Evolutionary conservation across 2,888 invertebrate genomes (phyloP).

Genomic region (Mongoloraphidia duomilia): DNA sequence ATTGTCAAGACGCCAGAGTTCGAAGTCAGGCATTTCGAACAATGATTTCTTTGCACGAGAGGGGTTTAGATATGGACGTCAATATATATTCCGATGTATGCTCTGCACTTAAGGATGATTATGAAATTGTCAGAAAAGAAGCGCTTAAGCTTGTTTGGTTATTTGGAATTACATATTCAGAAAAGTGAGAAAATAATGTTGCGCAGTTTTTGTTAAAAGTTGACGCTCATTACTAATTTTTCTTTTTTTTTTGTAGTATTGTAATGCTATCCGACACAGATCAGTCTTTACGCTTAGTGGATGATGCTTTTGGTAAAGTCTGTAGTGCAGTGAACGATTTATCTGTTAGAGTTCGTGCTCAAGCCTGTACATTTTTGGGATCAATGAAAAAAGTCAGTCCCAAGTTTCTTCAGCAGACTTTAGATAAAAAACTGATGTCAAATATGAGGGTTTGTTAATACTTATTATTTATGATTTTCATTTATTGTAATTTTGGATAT

Average conservation of each 20-base stretch:
- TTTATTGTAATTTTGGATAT: not conserved
- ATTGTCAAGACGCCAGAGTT: constrained; percentile 81
- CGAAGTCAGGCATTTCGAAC: constrained; percentile 79
- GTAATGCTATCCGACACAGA: constrained; percentile 58
- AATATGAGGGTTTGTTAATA: constrained; percentile 60
- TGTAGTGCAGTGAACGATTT: constrained; percentile 89
- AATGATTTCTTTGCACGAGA: constrained; percentile 65
- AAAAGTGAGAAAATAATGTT: constrained; percentile 43
- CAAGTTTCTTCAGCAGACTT: constrained; percentile 83
- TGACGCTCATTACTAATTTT: constrained; percentile 4
- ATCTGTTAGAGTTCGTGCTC: constrained; percentile 72
- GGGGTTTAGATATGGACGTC: constrained; percentile 66
- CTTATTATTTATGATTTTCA: constrained; percentile 3
- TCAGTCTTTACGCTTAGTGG: constrained; percentile 77
- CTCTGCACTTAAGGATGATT: constrained; percentile 75
- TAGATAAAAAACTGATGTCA: constrained; percentile 96
- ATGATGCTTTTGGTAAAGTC: constrained; percentile 92
- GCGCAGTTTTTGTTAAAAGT: constrained; percentile 1
- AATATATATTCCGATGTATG: constrained; percentile 54
- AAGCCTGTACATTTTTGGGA: constrained; percentile 76
- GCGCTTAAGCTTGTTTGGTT: constrained; percentile 78
- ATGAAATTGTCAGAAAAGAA: constrained; percentile 80
- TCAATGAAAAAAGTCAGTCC: constrained; percentile 75
- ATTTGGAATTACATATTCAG: constrained; percentile 74
- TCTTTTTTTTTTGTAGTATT: constrained; percentile 33